Evolutionary conservation across 2,113 vertebrate genomes (phyloP), one percentile per base, ranked within the genome.

Genomic region (Dolichallabes microphthalmus): DNA sequence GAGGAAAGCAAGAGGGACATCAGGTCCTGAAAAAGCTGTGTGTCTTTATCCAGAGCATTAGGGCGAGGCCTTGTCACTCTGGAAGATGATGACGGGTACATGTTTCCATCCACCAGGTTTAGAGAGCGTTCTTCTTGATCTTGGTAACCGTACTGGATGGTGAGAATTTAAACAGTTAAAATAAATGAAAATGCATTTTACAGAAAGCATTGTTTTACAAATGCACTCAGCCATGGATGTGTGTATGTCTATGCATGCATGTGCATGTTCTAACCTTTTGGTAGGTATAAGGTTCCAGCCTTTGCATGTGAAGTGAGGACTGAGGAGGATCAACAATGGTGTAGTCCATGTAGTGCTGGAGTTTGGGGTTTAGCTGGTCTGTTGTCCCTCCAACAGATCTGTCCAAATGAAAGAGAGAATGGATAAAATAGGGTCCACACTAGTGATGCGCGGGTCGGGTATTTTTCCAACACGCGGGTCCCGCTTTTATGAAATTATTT

Each of bases 21-120:
- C 81, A 97, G 90, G 85, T 97, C 95, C 90, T 97, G 96, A 89
- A 98, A 95, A 80, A 98, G 92, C 91, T 96, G 95, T 52, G 93
- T 93, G 8, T 96, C 95, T n/a, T 91, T 89, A 81, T 94, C 96
- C 71, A 95, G 87, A n/a, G 86, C 91, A 4, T 83, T 81, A 5
- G 88, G 66, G 35, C 55, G 2, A 45, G 73, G 61, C 57, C 80
- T 89, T 63, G 92, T 15, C 22, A 89, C 91, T 0, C 93, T 88
- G 14, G 95, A 89, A 73, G 88, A 88, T 61, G 93, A 68, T 13
- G 91, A 87, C 1, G 92, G 87, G 58, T 89, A 90, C 6, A 90
- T 90, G 78, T 30, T 91, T 0, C 89, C 86, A 0, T 94, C 90
- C 91, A 91, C 89, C 71, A 94, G 88, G 89, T 92, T 96, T 87